Evolutionary conservation across 2,797 vertebrate genomes (phyloP).

Genomic region (Lerista edwardsae): DNA sequence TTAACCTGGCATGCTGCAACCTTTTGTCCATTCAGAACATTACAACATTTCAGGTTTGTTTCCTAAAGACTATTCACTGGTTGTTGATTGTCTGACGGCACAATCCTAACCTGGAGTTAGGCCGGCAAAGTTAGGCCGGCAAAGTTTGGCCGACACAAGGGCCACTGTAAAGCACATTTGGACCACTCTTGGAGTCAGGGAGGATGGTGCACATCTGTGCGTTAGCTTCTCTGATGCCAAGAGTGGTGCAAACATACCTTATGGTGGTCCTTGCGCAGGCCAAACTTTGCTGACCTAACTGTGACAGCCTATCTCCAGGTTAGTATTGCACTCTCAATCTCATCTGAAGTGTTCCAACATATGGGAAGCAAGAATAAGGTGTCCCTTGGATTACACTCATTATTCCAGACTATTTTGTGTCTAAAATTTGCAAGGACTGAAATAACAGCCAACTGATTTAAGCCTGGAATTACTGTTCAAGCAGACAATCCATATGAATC

Average conservation of each 20-base stretch:
- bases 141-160: no score
- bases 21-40: constrained; percentile 56
- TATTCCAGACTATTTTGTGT: constrained; percentile 32
- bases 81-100: constrained; percentile 34
- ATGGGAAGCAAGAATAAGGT: constrained; percentile 49
- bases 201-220: no score
- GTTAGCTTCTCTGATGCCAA: no score
- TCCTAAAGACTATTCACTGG: constrained; percentile 45
- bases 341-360: constrained; percentile 41
- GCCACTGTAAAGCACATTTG: no score
- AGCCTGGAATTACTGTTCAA: constrained; percentile 14
- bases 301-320: no score
- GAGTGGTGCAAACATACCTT: no score
- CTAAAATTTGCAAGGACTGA: constrained; percentile 46
- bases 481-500: constrained; percentile 34
- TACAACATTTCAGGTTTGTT: constrained; percentile 55
- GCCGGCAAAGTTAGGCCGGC: no score
- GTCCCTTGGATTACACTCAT: constrained; percentile 12
- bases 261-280: no score
- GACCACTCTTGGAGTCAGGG: no score
- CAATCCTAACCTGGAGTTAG: no score
- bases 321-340: no score
- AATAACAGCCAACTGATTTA: constrained; percentile 16
- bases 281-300: no score
- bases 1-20: constrained; percentile 38